Evolutionary conservation across 2,797 vertebrate genomes (phyloP), one percentile per base, ranked within the genome.

Genomic region (Peromyscus attwateri): DNA sequence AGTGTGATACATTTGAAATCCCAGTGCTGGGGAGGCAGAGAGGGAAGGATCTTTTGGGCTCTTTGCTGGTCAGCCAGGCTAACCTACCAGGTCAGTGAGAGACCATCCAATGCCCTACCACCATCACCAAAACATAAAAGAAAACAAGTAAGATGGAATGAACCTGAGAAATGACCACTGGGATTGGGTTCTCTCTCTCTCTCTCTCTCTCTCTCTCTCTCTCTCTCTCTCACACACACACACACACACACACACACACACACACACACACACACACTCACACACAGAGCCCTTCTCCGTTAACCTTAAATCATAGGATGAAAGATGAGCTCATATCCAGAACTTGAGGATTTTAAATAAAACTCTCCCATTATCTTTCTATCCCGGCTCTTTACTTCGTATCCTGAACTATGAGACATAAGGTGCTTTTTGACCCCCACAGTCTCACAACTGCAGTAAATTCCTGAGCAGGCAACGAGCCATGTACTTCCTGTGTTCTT

Each of bases 281-380:
- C 71, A 73, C 13, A 29, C 23, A 62, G 1, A 83, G 3, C 4
- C 34, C 31, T 52, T 68, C 34, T 12, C 75, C 75, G 13, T 77
- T 66, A 81, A 80, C 3, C 27, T 89, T 1, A 82, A 79, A 40
- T 37, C 68, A 49, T 6, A 40, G 7, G 40, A 37, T 66, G 46
- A 68, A 94, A 90, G 34, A 90, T 55, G 9, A 19, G 4, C 0
- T 9, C 52, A n/a, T 62, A 81, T 23, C 2, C 1, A 77, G 16
- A 76, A 73, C 21, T 79, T 95, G 29, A 16, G 21, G 3, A 85
- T 92, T 96, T 94, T 84, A 64, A 84, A 87, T 84, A 88, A 96
- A 92, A 75, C 4, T 75, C 10, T 83, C n/a, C 9, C 52, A 40
- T 89, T 75, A 66, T 60, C 77, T 87, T 89, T 17, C 75, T 68